Evolutionary conservation across 2,797 vertebrate genomes (phyloP), one percentile per base, ranked within the genome.

Genomic region (Falco columbarius): DNA sequence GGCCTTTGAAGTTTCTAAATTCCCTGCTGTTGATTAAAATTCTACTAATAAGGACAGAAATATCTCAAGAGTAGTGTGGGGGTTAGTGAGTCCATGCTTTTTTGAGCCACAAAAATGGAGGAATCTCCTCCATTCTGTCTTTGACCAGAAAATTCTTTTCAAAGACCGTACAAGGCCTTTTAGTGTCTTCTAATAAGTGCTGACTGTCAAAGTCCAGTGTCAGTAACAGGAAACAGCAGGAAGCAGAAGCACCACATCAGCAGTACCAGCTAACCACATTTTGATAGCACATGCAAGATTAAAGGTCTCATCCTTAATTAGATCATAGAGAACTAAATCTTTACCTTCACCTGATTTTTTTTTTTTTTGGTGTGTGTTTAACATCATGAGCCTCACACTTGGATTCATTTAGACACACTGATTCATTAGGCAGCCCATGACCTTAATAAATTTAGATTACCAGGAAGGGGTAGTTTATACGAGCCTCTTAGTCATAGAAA

Each of bases 401-500:
- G 42, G 58, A 84, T 86, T 86, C 62, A 55, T 81, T 95, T 89
- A 90, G 87, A 80, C 58, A 86, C 40, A 79, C n/a, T 95, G 89
- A 94, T 90, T 97, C 94, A 96, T 85, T 91, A 93, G 73, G 59
- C 1, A 4, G 90, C 72, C 81, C 47, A 58, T 73, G 91, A 96
- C 85, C 90, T 81, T 92, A 92, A 86, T 85, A 91, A 95, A 95
- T 87, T 90, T 61, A 95, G 91, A 92, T 90, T 92, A 92, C 91
- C 93, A 97, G 92, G 92, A 95, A 97, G 89, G 34, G 44, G 47
- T 87, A 71, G 96, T 95, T 95, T 86, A 44, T 87, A 94, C 96
- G 90, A 97, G 74, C 22, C 12, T 97, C 95, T 97, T 94, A 97
- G 90, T 97, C 88, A 97, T 62, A 97, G 90, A 91, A 94, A 74